Base-by-base conservation (phyloP, 2,113 vertebrate genomes). In the Tichodroma muraria region DNA sequence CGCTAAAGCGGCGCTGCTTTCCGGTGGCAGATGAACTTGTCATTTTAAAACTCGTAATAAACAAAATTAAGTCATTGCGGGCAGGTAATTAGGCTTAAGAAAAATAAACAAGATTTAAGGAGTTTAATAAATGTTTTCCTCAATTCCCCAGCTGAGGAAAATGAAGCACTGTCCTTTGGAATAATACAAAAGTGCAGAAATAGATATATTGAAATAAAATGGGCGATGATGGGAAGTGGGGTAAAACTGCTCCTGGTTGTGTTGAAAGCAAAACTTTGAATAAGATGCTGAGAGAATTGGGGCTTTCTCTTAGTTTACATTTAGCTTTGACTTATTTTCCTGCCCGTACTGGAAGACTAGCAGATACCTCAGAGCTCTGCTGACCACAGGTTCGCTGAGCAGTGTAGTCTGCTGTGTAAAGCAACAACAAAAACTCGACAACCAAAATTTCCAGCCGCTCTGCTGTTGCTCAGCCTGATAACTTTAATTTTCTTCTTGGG, bases 1-100 rank as follows among this genome's bases (percentile, higher is more conserved):
- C 53, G 64, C 79, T 57, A 37, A 80, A 95, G 60, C 56, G 86
- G 85, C 69, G 25, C 82, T 71, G 71, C 86, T 90, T 97, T 95
- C 94, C 25, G 45, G 91, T 94, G 94, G 94, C 76, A 86, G 92
- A 94, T 85, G 78, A 95, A 95, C 92, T 94, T 95, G 94, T 94
- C 73, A 88, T 95, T 88, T 95, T 57, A 87, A 93, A 95, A 88
- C 37, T 53, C 13, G 22, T 64, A 92, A 87, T 80, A 95, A 87
- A 85, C 90, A 85, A 91, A 78, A 85, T 85, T 21, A 85, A 94
- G 81, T 72, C 35, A 50, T 75, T 90, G 33, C 2, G 1, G 65
- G 38, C 61, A 94, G 87, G 88, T 95, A 87, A 95, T 89, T 77
- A 88, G 61, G 59, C 38, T 44, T 49, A 81, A 91, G 81, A 73